Conservation (phyloP, 1,140 invertebrate species). For the Telenomus remus region DNA sequence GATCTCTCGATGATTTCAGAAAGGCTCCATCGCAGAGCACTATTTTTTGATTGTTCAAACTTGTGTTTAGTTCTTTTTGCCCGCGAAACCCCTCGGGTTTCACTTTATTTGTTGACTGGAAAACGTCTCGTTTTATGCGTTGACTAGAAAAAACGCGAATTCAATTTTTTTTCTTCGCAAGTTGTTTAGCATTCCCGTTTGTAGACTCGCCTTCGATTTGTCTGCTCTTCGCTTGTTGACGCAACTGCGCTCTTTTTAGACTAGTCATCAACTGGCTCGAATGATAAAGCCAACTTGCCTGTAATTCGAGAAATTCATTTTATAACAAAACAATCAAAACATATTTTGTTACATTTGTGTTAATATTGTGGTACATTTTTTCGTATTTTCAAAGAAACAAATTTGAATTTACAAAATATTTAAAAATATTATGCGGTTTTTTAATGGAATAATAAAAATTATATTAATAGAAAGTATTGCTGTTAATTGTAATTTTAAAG, state of each 20-base stretch:
- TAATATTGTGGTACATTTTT: too few relatives aligned
- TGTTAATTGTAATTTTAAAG: too few relatives aligned
- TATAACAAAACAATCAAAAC: conserved; percentile 9
- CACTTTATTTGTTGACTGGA: too few relatives aligned
- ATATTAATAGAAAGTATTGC: too few relatives aligned
- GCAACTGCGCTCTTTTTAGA: conserved; percentile 85
- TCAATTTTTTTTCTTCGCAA: conserved; percentile 49
- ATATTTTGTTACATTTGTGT: background rate
- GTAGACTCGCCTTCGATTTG: conserved; percentile 49
- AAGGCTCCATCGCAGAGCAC: conserved; percentile 27
- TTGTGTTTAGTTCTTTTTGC: background rate
- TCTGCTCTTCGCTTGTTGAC: conserved; percentile 75
- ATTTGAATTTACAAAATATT: too few relatives aligned
- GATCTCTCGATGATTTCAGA: conserved; percentile 36
- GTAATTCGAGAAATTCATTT: conserved; percentile 61
- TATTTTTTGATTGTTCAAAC: conserved; percentile 12
- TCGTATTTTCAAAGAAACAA: too few relatives aligned
- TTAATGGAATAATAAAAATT: too few relatives aligned
- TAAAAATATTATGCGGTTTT: too few relatives aligned
- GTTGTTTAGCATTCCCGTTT: conserved; percentile 45
- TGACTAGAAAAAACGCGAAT: conserved; percentile 43
- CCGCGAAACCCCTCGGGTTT: background rate
- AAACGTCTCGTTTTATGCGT: too few relatives aligned
- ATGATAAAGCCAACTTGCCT: conserved; percentile 91
- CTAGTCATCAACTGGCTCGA: conserved; percentile 90